Percentiles rank a stretch among this genome's conserved stretches.
phyloP scores from a whole-genome alignment of 2,113 vertebrate genomes.

The Archilochus colubris region DNA sequence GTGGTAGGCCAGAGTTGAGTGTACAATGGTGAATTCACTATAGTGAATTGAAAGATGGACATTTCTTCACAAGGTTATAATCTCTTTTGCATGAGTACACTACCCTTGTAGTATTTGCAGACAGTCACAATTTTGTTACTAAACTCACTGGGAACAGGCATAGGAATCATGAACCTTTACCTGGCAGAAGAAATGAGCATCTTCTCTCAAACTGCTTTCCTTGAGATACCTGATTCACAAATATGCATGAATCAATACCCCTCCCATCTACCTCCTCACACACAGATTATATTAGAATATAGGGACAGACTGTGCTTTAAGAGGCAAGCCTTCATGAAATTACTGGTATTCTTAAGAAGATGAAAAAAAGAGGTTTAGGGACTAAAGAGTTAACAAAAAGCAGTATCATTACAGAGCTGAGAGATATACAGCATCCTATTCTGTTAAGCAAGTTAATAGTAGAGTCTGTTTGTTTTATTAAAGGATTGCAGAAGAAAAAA shows the following conservation, averaged over 20 bases:
- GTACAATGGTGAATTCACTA: background rate
- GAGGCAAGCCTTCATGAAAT: background rate
- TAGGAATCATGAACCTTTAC: background rate
- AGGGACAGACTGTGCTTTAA: background rate
- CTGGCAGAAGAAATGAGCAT: background rate
- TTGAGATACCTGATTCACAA: background rate
- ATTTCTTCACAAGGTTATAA: background rate
- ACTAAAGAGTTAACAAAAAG: background rate
- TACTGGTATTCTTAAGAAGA: background rate
- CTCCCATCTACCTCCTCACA: background rate
- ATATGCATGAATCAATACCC: background rate
- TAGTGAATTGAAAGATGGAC: background rate
- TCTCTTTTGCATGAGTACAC: background rate
- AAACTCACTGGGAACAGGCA: background rate
- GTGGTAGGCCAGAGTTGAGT: background rate
- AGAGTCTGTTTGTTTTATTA: constrained; percentile 7
- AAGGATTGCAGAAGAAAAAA: constrained; percentile 40
- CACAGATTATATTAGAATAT: background rate
- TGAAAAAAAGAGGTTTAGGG: background rate
- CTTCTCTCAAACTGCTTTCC: background rate
- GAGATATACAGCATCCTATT: background rate
- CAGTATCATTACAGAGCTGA: background rate
- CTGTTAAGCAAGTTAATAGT: constrained; percentile 37
- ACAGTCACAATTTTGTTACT: background rate
- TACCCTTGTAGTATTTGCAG: background rate